Base-by-base conservation (phyloP, 2,113 vertebrate species). In the Butastur rufipennis region DNA sequence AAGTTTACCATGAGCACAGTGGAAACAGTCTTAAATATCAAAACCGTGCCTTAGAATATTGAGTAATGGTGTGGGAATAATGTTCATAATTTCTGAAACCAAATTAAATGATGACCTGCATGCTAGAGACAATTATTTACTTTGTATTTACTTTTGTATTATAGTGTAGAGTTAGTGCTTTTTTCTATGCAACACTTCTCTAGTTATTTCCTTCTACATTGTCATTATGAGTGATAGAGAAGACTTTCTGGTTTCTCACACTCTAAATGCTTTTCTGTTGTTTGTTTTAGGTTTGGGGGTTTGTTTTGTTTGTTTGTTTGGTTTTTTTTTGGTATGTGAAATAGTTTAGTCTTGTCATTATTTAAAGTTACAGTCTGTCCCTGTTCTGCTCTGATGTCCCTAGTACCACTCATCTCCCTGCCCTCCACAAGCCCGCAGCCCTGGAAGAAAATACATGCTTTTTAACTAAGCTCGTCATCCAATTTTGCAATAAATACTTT, bases 381-480 rank as follows among this genome's bases (percentile, higher is more conserved):
- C 21, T 36, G 3, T 81, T 90, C 31, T 83, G 34, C 26, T 50
- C 27, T 71, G 20, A 23, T 88, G 23, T 63, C 20, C 34, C 25
- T 9, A 2, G 14, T 52, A 52, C 26, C 5, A 1, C 19, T 55
- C 1, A 2, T 58, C 43, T 84, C 71, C 40, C n/a, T 25, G 17
- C 26, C 31, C 34, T 72, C 34, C 42, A 21, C 22, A 65, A 88
- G 10, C 23, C 12, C 45, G 6, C 9, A n/a, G 36, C n/a, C 25
- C 27, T 70, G 17, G 43, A 43, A 67, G 52, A 55, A 23, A 47
- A 2, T 15, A 63, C 1, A 1, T 1, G 1, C 13, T 31, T 40
- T 91, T 79, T 29, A 59, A 59, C 45, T n/a, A 21, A 50, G 22
- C 53, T 87, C 9, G 34, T 40, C 21, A 21, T 19, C 56, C 38